Evolutionary conservation across 2,113 vertebrate genomes (phyloP).

Genomic region (Corydoras maculifer): DNA sequence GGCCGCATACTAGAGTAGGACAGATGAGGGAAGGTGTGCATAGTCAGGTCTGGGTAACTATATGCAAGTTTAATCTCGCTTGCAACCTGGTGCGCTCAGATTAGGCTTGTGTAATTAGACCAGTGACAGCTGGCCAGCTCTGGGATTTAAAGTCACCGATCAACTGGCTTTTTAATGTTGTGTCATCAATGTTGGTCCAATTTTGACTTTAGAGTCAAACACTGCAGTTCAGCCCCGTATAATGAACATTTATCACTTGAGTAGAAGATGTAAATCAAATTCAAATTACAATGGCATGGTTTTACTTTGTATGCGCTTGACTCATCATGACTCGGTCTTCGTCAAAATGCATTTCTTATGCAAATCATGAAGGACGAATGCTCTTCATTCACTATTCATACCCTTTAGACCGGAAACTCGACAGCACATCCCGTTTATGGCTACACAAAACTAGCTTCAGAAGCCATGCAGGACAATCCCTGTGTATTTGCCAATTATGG

Average conservation of each 20-base stretch:
- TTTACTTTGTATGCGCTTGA: background rate
- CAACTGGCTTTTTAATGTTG: constrained; percentile 18
- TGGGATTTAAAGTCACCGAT: constrained; percentile 18
- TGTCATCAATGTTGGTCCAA: constrained; percentile 6
- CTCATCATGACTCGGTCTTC: background rate
- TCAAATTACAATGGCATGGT: background rate
- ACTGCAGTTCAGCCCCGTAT: background rate
- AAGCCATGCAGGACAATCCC: background rate
- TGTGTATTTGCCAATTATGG: constrained; percentile 12
- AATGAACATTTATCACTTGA: background rate
- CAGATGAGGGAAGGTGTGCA: constrained; percentile 32
- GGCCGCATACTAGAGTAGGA: constrained; percentile 14
- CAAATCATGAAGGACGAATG: background rate
- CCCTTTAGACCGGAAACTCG: background rate
- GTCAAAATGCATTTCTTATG: background rate
- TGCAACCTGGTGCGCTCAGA: constrained; percentile 26
- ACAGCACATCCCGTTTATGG: background rate
- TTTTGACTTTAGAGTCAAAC: constrained; percentile 3
- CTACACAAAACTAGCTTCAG: background rate
- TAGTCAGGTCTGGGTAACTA: constrained; percentile 18
- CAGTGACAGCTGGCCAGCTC: constrained; percentile 42
- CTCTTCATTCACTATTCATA: background rate
- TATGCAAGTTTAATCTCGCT: constrained; percentile 43
- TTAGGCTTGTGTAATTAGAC: constrained; percentile 8
- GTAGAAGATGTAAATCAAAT: background rate